These are phyloP conservation scores for Pontoporia blainvillei DNA, from an alignment of 2,113 vertebrate species.

Conservation along the genomic window DNA sequence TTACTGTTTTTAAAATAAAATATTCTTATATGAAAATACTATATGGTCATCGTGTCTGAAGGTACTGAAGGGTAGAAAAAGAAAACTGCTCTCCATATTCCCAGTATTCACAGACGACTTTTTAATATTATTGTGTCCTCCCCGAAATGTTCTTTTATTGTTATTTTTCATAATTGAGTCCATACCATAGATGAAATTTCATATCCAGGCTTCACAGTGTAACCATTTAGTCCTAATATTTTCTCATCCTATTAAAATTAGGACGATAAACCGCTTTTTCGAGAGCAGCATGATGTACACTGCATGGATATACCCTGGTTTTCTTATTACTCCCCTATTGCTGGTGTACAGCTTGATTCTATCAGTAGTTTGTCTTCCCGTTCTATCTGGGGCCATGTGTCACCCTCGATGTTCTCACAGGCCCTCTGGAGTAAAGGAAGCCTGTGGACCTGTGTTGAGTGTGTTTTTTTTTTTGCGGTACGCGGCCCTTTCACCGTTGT, in stretches of 20 bases:
- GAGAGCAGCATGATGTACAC: accelerated
- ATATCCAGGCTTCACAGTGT: background rate
- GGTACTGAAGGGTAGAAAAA: background rate
- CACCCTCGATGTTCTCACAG: background rate
- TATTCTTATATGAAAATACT: background rate
- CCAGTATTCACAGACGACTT: accelerated
- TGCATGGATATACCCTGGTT: accelerated
- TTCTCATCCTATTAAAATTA: background rate
- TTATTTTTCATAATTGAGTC: background rate
- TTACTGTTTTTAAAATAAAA: background rate
- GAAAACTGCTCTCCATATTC: background rate
- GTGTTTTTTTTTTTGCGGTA: background rate
- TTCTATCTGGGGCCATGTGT: accelerated
- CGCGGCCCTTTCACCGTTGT: too few relatives aligned
- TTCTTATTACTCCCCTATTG: accelerated
- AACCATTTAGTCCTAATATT: background rate
- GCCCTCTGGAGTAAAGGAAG: background rate
- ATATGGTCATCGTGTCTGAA: background rate
- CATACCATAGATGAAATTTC: background rate
- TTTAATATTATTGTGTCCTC: background rate
- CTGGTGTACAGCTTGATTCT: background rate
- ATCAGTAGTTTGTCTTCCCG: background rate
- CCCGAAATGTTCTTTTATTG: background rate
- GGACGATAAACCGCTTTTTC: too few relatives aligned
- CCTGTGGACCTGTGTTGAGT: background rate